A percentile compares a stretch with the other conserved stretches of the same genome.
phyloP scores from a whole-genome alignment of 2,888 invertebrate species.

The Cylindroiulus punctatus region DNA sequence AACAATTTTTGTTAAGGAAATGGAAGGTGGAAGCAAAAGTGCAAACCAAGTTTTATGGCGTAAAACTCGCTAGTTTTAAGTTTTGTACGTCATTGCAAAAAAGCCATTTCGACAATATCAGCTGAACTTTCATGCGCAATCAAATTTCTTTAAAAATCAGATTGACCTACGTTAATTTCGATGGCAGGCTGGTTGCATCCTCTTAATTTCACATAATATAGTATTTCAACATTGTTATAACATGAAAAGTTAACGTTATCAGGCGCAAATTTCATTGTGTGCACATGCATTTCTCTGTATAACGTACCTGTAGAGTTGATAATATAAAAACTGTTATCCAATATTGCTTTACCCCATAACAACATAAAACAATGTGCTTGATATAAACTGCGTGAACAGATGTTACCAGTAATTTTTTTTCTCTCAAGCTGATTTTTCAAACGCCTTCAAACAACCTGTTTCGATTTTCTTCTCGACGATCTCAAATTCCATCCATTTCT shows the following conservation, averaged over 20 bases:
- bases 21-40: neutral
- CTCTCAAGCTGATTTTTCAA: neutral
- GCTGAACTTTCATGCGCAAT: neutral
- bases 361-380: neutral
- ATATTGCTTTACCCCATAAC: neutral
- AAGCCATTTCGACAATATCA: neutral
- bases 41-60: neutral
- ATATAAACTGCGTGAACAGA: neutral
- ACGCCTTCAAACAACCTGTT: neutral
- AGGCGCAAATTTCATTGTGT: too few relatives aligned
- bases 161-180: too few relatives aligned
- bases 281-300: neutral
- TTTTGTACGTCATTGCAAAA: neutral
- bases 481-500: constrained; percentile 16
- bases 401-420: neutral
- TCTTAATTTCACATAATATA: too few relatives aligned
- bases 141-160: too few relatives aligned
- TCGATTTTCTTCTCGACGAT: neutral
- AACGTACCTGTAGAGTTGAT: neutral
- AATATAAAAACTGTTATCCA: too few relatives aligned
- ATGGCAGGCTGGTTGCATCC: too few relatives aligned
- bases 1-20: neutral
- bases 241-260: too few relatives aligned
- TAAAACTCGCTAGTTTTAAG: neutral
- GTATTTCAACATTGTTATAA: too few relatives aligned